Percentiles rank a stretch among this genome's conserved stretches.
phyloP scores from a whole-genome alignment of 2,797 vertebrate species.

The Mycteria americana region DNA sequence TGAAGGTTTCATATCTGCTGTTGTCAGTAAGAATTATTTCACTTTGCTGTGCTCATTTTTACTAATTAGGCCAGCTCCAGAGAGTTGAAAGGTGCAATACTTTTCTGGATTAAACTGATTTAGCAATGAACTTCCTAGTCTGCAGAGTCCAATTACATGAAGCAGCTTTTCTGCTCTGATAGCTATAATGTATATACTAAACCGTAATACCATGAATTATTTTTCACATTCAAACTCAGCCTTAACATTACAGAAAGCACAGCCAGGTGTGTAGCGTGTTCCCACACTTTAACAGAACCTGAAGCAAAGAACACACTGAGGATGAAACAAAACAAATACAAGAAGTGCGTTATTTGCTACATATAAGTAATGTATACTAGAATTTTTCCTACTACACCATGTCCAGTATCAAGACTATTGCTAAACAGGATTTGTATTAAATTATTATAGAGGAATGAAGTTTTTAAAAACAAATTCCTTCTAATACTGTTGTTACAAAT shows the following conservation, averaged over 20 bases:
- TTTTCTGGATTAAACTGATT: background rate
- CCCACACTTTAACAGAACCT: background rate
- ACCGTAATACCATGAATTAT: background rate
- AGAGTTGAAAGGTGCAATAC: background rate
- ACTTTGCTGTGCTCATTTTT: background rate
- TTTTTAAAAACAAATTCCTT: background rate
- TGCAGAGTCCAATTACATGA: background rate
- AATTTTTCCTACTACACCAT: background rate
- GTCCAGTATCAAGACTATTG: background rate
- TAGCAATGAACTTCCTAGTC: background rate
- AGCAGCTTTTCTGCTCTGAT: background rate
- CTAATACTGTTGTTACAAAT: background rate
- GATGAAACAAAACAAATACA: background rate
- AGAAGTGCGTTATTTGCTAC: background rate
- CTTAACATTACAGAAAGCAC: background rate
- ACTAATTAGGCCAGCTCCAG: background rate
- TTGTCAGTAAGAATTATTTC: background rate
- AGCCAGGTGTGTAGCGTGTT: background rate
- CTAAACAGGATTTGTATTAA: background rate
- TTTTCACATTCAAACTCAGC: conserved; percentile 9
- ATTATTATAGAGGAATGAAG: background rate
- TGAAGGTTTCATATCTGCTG: background rate
- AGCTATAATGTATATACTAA: background rate
- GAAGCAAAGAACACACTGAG: background rate
- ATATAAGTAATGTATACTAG: background rate